phyloP scores from a whole-genome alignment of 2,113 vertebrate genomes.

The Rhadina sibilatrix region DNA sequence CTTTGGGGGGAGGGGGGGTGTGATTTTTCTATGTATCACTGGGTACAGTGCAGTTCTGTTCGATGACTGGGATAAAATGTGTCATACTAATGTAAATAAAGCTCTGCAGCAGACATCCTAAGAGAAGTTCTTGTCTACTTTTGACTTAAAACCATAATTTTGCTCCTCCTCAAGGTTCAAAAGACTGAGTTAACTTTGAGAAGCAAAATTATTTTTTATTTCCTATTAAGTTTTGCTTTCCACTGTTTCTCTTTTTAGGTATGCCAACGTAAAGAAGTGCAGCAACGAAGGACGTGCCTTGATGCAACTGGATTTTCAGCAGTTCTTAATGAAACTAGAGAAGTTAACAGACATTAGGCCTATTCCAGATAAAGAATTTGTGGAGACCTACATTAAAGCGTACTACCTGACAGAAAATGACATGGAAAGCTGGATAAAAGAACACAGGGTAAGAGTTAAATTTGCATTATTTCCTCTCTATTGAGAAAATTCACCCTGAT shows the following conservation, averaged over 20 bases:
- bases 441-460: conserved; percentile 86
- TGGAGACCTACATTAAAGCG: conserved; percentile 98
- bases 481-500: background rate
- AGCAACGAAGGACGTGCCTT: conserved; percentile 97
- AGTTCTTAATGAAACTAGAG: conserved; percentile 98
- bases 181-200: background rate
- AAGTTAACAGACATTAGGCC: conserved; percentile 96
- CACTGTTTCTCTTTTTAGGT: conserved; percentile 71
- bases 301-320: conserved; percentile 99
- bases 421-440: conserved; percentile 98
- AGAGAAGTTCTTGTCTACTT: background rate
- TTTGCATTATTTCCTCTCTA: background rate
- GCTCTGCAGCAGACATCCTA: background rate
- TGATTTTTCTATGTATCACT: background rate
- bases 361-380: conserved; percentile 98
- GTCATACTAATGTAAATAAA: background rate
- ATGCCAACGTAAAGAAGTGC: conserved; percentile 97
- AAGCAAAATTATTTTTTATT: background rate
- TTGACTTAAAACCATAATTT: background rate
- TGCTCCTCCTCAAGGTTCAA: background rate
- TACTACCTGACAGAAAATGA: conserved; percentile 98
- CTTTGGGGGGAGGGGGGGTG: background rate
- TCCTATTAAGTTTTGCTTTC: background rate
- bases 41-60: background rate
- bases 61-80: background rate